Conservation (phyloP, 2,113 vertebrate genomes). For the Bubo blakistoni region DNA sequence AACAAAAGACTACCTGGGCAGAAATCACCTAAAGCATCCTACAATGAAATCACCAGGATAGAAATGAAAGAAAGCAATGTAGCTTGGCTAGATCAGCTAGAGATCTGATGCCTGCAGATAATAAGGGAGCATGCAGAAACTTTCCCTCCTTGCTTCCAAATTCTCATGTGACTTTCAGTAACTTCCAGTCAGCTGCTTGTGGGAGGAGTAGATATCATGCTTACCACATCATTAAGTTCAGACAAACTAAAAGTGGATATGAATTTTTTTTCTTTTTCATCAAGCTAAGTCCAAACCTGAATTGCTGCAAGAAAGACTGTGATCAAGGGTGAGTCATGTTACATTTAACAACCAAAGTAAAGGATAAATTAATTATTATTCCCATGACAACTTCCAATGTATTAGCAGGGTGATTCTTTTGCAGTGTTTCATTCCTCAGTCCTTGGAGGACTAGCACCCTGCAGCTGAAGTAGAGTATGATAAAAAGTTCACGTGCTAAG, state of each 20-base stretch:
- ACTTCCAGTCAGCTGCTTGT: background rate
- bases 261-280: background rate
- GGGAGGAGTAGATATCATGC: background rate
- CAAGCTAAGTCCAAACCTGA: background rate
- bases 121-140: fast-evolving
- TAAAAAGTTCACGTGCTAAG: background rate
- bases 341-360: background rate
- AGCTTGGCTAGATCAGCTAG: background rate
- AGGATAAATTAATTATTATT: background rate
- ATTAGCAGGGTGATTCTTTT: background rate
- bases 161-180: background rate
- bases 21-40: background rate
- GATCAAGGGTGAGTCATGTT: background rate
- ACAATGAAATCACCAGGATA: background rate
- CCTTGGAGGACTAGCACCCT: background rate
- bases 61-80: background rate
- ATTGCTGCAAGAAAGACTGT: background rate
- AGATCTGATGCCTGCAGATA: background rate
- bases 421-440: background rate
- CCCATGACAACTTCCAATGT: background rate
- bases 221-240: background rate
- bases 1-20: background rate
- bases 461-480: background rate
- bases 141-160: background rate
- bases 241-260: background rate